Evolutionary conservation across 92 coral and sea anemone species (phyloP), one percentile per base, ranked within the genome.

Genomic region (Plumapathes pennacea): DNA sequence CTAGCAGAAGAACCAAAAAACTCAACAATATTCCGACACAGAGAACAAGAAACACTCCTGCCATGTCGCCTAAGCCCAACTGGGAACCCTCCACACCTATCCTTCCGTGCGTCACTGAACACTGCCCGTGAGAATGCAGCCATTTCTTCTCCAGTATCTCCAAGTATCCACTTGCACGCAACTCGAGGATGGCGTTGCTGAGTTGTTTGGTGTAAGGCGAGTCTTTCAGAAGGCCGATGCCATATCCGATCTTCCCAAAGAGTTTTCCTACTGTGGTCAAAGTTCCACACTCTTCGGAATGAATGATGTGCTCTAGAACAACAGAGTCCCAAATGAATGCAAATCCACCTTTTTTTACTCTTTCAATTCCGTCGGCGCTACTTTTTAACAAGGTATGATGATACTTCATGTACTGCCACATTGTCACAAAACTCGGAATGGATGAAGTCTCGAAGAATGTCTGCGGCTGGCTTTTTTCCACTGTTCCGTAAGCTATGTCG

Each of bases 321-420:
- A 79, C 77, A n/a, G 97, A 90, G 68, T 86, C 97, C 97, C 97
- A 85, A 18, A 90, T 63, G 46, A 90, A 85, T 7, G 95, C 97
- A 23, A 51, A 90, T 12, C 75, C 67, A 5, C 82, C 82, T 18
- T 78, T 18, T 28, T 73, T 82, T 9, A 61, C 90, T 45, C 23
- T 82, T 12, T 47, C 64, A 4, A 90, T 77, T 6, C 95, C 97
- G 29, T 67, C 67, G 0, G 51, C 12, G 36, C 83, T 87, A 56
- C 26, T 60, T 0, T 52, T 58, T 10, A 90, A 80, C 2, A 86
- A 57, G 5, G 85, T 73, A 10, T 74, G 70, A 28, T 86, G 90
- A 17, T 67, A 83, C 48, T 78, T 59, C 97, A 90, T 90, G 64
- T 77, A 78, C 60, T 81, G 86, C 95, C 95, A 90, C 97, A 90